Evolutionary conservation across 1,140 invertebrate species (phyloP), one percentile per base, ranked within the genome.

Genomic region (Venustaconcha ellipsiformis): DNA sequence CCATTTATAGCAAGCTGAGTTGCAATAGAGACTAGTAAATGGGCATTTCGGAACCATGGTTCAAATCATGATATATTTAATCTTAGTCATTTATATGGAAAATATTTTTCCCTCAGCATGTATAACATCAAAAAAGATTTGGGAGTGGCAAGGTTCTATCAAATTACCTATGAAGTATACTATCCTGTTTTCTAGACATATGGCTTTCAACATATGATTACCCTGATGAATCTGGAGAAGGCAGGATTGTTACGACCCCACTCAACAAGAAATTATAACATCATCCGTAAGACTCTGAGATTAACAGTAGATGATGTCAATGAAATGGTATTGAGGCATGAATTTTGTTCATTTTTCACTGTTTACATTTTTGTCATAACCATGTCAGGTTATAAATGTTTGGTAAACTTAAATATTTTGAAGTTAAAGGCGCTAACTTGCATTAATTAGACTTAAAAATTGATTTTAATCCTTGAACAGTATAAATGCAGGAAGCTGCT

Each of bases 271-370:
- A 84, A 82, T 23, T 92, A 92, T 83, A 86, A 90, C 57, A 87
- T 92, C 12, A 80, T 89, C n/a, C 75, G 85, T 48, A 90, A 89
- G 73, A 85, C 87, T 18, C 76, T 98, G 26, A 93, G 93, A 78
- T 90, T 98, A 5, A 96, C 95, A 14, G 94, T 96, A 59, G 95
- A 97, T 82, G 95, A 97, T 84, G 94, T 94, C 11, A 94, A 94
- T 72, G 95, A 98, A 91, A 92, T 94, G 56, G 89, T 89, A 70
- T 67, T 81, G 68, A 18, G 23, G 30, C 55, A 23, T 20, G 55
- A 11, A 17, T 66, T 66, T 3, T 8, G 4, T n/a, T 5, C 20
- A n/a, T 23, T 5, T 60, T 8, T 2, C 59, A 60, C 59, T n/a
- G 17, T n/a, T 18, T 23, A 60, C 20, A 60, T 60, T n/a, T 60